Evolutionary conservation across 1,140 invertebrate species (phyloP), one percentile per base, ranked within the genome.

Genomic region (fruit fly (Drosophila melanogaster)): DNA sequence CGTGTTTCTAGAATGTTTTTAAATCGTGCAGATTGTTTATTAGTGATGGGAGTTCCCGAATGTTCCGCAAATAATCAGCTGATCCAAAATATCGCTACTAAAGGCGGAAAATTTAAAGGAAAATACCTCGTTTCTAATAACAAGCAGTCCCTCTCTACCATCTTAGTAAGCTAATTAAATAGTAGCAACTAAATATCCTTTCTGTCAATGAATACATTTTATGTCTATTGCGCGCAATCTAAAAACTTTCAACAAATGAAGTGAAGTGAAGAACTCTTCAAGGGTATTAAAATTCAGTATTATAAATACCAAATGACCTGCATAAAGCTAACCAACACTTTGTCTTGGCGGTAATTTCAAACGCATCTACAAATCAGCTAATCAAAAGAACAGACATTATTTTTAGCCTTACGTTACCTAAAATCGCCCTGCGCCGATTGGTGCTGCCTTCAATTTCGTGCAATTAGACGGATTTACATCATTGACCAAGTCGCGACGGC

Each of bases 401-500:
- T 72, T 72, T 51, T 60, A 72, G 55, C 24, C 19, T 2, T 30
- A 2, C 19, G 10, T 15, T 57, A 24, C 40, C 38, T 15, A 14
- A 55, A 17, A 14, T 19, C 33, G 38, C 12, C 19, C 15, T 12
- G 40, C 33, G 30, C n/a, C 53, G 35, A 44, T 38, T 22, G 51
- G 41, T 49, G 24, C 33, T 57, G 24, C 41, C 35, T 43, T 51
- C 30, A 55, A 69, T 71, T 59, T 56, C 44, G 35, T 60, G 50
- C 66, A 66, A 56, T 72, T 72, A 72, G 53, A 37, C 43, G 4
- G 47, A 41, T 60, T 77, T 77, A 67, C 78, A 77, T 81, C 59
- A 77, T 81, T 72, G 66, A 30, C 35, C 43, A 54, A 77, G 38
- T 50, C 55, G 10, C 49, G 61, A 50, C 73, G 73, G 60, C 73